Evolutionary conservation across 2,797 vertebrate species (phyloP).

Genomic region (Sylvia borin): DNA sequence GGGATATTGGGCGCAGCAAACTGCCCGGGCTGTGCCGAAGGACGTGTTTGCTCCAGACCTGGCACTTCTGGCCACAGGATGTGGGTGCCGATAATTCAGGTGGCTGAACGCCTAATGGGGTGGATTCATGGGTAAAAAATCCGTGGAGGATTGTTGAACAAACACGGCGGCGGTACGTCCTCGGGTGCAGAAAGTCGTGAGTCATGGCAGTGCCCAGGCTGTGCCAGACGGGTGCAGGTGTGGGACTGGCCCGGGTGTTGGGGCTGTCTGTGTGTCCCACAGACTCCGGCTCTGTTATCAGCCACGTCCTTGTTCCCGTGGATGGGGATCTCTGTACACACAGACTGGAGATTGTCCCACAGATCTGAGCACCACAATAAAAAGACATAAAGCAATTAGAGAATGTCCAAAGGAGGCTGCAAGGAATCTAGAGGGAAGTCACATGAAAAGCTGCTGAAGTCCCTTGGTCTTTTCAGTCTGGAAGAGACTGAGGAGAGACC

Average conservation of each 20-base stretch:
- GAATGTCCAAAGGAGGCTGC: background rate
- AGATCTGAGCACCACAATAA: no score
- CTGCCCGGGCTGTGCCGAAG: fast-evolving
- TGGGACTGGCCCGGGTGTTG: fast-evolving
- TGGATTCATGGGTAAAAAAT: conserved; percentile 34
- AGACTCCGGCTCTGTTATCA: fast-evolving
- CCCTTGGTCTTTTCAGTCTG: background rate
- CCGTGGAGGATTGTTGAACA: background rate
- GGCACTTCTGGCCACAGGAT: background rate
- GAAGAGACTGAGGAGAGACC: background rate
- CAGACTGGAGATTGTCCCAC: background rate
- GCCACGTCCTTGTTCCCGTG: fast-evolving
- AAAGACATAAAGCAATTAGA: background rate
- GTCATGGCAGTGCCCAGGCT: background rate
- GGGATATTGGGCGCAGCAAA: background rate
- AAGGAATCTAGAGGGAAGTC: background rate
- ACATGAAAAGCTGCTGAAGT: background rate
- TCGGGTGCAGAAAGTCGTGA: background rate
- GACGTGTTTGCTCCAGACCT: background rate
- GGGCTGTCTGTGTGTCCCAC: fast-evolving
- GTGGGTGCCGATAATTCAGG: background rate
- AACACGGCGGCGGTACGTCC: background rate
- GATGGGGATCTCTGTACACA: background rate
- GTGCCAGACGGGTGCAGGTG: background rate
- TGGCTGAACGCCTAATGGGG: background rate